Percentiles rank a stretch among this genome's conserved stretches.
These are phyloP conservation scores for Calosoma granatense DNA, from an alignment of 1,140 invertebrate species.

Conservation along the genomic window DNA sequence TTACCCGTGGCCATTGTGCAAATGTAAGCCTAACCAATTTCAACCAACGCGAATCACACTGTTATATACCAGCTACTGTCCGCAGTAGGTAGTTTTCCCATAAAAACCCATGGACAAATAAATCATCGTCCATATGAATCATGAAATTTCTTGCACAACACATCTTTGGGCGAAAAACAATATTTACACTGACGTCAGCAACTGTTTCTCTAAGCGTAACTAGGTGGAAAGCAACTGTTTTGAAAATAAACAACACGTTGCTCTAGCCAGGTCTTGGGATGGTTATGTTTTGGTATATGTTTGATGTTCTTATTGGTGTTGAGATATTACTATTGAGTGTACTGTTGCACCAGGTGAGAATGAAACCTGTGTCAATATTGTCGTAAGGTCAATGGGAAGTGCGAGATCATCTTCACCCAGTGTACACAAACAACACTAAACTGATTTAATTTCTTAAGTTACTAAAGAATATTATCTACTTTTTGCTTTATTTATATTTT, in stretches of 20 bases:
- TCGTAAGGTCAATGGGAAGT: background rate
- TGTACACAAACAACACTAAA: background rate
- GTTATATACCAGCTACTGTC: too few species aligned
- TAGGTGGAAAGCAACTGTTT: slow-evolving; percentile 6
- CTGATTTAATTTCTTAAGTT: too few species aligned
- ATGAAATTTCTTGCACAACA: too few species aligned
- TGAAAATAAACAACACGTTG: slow-evolving; percentile 4
- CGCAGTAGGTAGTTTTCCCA: too few species aligned
- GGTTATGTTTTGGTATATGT: background rate
- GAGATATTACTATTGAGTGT: background rate
- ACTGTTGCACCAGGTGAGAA: slow-evolving; percentile 2
- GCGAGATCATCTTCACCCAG: background rate
- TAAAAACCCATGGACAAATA: too few species aligned
- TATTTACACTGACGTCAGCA: background rate
- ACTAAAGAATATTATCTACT: too few species aligned
- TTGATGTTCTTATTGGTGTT: slow-evolving; percentile 2
- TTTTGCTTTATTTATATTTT: too few species aligned
- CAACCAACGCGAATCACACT: too few species aligned
- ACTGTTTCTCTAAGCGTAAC: slow-evolving; percentile 2
- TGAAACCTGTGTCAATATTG: background rate
- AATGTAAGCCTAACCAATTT: too few species aligned
- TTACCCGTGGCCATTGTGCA: too few species aligned
- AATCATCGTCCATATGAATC: too few species aligned
- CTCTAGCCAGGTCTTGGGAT: background rate
- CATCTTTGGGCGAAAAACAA: background rate